Base-by-base conservation (phyloP, 2,888 invertebrate species). In the Hypomecis atomaria region DNA sequence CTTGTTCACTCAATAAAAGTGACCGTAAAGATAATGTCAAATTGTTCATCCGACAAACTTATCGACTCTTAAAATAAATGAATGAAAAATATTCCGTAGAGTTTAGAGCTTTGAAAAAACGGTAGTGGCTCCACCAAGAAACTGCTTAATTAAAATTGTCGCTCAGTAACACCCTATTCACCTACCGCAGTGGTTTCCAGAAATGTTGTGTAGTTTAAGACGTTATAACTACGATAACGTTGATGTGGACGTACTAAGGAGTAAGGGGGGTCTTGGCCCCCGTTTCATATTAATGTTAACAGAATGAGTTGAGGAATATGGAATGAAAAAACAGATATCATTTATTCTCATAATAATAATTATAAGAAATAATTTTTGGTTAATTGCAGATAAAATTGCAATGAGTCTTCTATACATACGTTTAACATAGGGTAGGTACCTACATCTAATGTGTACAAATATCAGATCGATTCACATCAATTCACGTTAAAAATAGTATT, bases 181-280 rank as follows among this genome's bases (percentile, higher is more conserved):
- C 84, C 85, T 81, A 86, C 88, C 85, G 79, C 88, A 87, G 84
- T 79, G 76, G 74, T 78, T 80, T 76, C 68, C 48, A 78, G 78
- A 52, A 79, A 78, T 78, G 76, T 57, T 61, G 68, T n/a, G 71
- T 67, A 64, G 67, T 74, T 74, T 78, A 78, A 72, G 71, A 72
- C 65, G 74, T 73, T 77, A 78, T 77, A 71, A 74, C 69, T 72
- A 71, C 74, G 66, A 79, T 72, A 71, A 70, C 61, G 70, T 49
- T 36, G 45, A 57, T 10, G 50, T 50, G 64, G 70, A 44, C 59
- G 59, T 59, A 64, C 54, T 64, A 5, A 42, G 34, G 43, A 65
- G 56, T 52, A 54, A 56, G 59, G 34, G 40, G 43, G 54, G 43
- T 34, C 36, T 5, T 43, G 40, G 23, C 23, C 52, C 52, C 52